Conservation (phyloP, 1,140 invertebrate species). For the Aphaenogaster floridana region DNA sequence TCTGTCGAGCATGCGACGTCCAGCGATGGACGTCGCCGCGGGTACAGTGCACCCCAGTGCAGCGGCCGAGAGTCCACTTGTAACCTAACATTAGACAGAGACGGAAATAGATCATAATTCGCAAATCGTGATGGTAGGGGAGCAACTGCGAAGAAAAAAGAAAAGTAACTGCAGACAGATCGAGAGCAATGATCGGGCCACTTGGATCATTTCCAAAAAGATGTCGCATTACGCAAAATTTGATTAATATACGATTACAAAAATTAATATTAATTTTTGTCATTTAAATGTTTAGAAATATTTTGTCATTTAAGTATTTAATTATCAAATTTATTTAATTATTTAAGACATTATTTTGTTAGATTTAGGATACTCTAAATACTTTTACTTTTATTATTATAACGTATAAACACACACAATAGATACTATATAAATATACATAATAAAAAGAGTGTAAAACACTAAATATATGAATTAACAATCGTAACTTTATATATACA, state of each 20-base stretch:
- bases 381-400: no score
- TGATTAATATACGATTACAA: neutral
- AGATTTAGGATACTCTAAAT: no score
- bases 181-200: slow-evolving; percentile 16
- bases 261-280: neutral
- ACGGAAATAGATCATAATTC: slow-evolving; percentile 83
- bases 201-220: slow-evolving; percentile 10
- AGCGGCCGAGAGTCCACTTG: slow-evolving; percentile 65
- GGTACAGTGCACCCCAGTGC: slow-evolving; percentile 72
- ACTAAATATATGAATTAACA: no score
- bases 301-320: no score
- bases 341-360: neutral
- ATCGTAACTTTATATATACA: no score
- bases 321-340: no score
- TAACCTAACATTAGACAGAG: slow-evolving; percentile 82
- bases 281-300: neutral
- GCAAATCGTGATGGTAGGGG: slow-evolving; percentile 73
- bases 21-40: slow-evolving; percentile 50
- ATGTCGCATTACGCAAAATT: neutral
- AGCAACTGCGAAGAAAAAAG: slow-evolving; percentile 43
- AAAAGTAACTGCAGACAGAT: slow-evolving; percentile 21
- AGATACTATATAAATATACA: no score
- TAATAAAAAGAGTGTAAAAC: no score
- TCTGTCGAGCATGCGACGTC: slow-evolving; percentile 6
- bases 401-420: no score